Conservation (phyloP, 2,888 invertebrate genomes). For the Caenorhabditis imperialis region DNA sequence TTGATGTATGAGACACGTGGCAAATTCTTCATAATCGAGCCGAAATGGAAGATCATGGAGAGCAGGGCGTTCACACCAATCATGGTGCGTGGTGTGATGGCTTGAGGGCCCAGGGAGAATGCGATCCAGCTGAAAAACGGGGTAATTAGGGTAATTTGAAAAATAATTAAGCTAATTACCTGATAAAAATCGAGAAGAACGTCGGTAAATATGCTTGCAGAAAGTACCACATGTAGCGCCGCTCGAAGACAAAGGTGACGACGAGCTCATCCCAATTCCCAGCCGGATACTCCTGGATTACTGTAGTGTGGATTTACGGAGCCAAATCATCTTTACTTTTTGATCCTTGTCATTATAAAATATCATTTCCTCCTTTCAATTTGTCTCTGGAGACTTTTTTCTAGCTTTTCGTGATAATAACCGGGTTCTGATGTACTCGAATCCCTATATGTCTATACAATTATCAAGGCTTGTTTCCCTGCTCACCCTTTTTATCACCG, state of each 20-base stretch:
- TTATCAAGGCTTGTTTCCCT: too few relatives aligned
- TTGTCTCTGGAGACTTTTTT: too few relatives aligned
- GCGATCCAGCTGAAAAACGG: constrained; percentile 64
- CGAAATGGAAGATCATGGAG: constrained; percentile 70
- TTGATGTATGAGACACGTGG: constrained; percentile 68
- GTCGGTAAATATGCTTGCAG: constrained; percentile 70
- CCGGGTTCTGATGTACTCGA: too few relatives aligned
- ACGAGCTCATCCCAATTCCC: constrained; percentile 67
- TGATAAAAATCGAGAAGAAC: constrained; percentile 70
- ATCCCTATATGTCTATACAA: too few relatives aligned
- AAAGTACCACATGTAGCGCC: constrained; percentile 68
- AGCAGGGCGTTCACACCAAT: constrained; percentile 70
- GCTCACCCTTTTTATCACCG: constrained; percentile 52
- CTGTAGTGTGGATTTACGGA: too few relatives aligned
- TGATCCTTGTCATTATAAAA: too few relatives aligned
- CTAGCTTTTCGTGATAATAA: too few relatives aligned
- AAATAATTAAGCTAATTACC: constrained; percentile 18
- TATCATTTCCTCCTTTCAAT: too few relatives aligned
- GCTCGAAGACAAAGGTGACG: constrained; percentile 62
- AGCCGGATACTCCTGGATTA: constrained; percentile 58
- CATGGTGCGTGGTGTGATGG: constrained; percentile 70
- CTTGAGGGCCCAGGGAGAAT: constrained; percentile 66
- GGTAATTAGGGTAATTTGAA: not conserved
- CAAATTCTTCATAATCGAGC: constrained; percentile 66
- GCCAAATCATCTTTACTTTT: too few relatives aligned